phyloP scores from a whole-genome alignment of 2,113 vertebrate genomes.

The Acanthochromis polyacanthus region DNA sequence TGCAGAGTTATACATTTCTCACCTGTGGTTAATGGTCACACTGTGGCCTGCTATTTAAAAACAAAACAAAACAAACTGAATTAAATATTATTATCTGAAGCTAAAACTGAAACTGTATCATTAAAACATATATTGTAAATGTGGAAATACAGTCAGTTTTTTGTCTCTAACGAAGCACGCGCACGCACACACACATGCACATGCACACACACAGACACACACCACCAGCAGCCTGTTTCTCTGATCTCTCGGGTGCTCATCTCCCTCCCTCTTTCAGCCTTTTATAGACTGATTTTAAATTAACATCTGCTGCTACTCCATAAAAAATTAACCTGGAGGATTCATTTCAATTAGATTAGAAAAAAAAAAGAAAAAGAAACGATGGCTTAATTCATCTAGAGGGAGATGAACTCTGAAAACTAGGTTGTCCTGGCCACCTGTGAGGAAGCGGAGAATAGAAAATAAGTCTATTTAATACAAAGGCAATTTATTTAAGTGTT shows the following conservation, averaged over 20 bases:
- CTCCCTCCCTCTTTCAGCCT: constrained; percentile 10
- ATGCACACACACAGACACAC: not conserved
- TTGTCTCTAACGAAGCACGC: too few species aligned
- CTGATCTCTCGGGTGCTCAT: constrained; percentile 10
- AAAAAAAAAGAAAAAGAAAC: not conserved
- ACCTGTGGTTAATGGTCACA: too few species aligned
- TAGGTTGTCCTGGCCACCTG: constrained; percentile 35
- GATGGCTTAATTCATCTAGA: constrained; percentile 47
- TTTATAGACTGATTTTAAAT: constrained; percentile 59
- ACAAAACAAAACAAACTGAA: too few species aligned
- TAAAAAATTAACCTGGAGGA: constrained; percentile 47
- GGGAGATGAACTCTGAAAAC: constrained; percentile 50
- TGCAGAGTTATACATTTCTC: too few species aligned
- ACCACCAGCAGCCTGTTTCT: constrained; percentile 8
- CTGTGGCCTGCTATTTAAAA: too few species aligned
- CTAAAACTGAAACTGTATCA: too few species aligned
- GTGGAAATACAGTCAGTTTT: constrained; percentile 1
- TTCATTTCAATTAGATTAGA: constrained; percentile 50
- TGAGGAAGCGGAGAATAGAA: constrained; percentile 14
- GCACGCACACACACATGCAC: too few species aligned
- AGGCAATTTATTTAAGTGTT: not conserved
- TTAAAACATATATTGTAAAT: constrained; percentile 1
- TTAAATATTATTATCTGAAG: too few species aligned
- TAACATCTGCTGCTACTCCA: constrained; percentile 56
- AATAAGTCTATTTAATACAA: constrained; percentile 19